These are phyloP conservation scores for Acronicta psi DNA, from an alignment of 2,888 invertebrate genomes.

Conservation along the genomic window DNA sequence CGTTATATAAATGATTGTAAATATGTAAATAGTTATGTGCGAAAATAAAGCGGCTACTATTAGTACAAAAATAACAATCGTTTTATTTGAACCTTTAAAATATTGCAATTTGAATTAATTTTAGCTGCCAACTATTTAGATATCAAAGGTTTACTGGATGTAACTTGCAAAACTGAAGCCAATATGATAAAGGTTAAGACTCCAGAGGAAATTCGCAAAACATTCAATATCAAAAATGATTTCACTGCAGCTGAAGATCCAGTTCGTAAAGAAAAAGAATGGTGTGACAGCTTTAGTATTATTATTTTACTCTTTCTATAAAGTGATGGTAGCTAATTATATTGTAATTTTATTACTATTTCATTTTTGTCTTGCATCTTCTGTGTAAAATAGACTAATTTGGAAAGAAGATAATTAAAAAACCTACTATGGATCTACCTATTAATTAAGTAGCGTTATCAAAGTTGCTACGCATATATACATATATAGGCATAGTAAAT, in stretches of 20 bases:
- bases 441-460: too few relatives aligned
- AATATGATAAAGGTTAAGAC: constrained; percentile 99
- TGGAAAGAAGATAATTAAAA: constrained; percentile 9
- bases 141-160: constrained; percentile 98
- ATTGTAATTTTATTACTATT: constrained; percentile 39
- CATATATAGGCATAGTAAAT: too few relatives aligned
- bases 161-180: constrained; percentile 99
- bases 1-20: constrained; percentile 61
- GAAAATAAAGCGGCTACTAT: constrained; percentile 64
- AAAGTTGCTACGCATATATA: too few relatives aligned
- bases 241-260: constrained; percentile 98
- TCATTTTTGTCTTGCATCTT: constrained; percentile 19
- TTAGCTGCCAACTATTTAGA: constrained; percentile 99
- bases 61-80: too few relatives aligned
- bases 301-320: constrained; percentile 46
- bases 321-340: constrained; percentile 40
- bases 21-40: constrained; percentile 53
- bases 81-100: too few relatives aligned
- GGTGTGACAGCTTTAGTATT: constrained; percentile 90
- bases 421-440: too few relatives aligned
- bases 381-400: constrained; percentile 11
- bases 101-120: constrained; percentile 95
- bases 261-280: constrained; percentile 98
- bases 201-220: constrained; percentile 98
- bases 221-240: constrained; percentile 99